Conservation (phyloP, 2,113 vertebrate genomes). For the Murina feae region DNA sequence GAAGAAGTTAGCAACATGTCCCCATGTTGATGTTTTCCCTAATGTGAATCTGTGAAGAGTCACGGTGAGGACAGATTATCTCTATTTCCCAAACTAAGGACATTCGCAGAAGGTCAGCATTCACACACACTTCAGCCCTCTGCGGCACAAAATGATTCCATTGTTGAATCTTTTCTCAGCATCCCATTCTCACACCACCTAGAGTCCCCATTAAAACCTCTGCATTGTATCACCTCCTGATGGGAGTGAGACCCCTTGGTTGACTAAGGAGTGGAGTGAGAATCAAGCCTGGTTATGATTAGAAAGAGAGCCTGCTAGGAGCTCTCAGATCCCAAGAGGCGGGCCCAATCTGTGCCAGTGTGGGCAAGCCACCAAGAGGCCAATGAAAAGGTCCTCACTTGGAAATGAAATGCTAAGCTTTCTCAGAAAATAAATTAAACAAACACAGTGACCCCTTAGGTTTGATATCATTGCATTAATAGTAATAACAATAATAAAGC, state of each 20-base stretch:
- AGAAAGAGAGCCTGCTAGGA: not conserved
- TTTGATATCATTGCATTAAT: conserved; percentile 63
- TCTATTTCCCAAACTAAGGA: not conserved
- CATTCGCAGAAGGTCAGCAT: not conserved
- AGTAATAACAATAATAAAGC: conserved; percentile 72
- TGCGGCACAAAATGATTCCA: not conserved
- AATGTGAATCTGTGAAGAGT: not conserved
- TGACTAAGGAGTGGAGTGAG: not conserved
- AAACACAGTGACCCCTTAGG: conserved; percentile 64
- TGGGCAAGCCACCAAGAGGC: conserved; percentile 34
- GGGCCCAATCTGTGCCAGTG: not conserved
- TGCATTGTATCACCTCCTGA: not conserved
- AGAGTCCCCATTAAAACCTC: not conserved
- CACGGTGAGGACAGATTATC: not conserved
- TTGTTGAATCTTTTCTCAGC: not conserved
- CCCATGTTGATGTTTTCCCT: not conserved
- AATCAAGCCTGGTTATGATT: not conserved
- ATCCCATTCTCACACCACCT: not conserved
- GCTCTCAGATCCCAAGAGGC: not conserved
- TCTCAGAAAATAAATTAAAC: conserved; percentile 62
- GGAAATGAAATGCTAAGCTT: conserved; percentile 48
- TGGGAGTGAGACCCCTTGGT: not conserved
- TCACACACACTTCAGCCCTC: not conserved
- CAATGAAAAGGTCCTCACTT: conserved; percentile 16
- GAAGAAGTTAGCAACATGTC: not conserved